phyloP scores from a whole-genome alignment of 2,797 vertebrate genomes.

The Saxicola maurus region DNA sequence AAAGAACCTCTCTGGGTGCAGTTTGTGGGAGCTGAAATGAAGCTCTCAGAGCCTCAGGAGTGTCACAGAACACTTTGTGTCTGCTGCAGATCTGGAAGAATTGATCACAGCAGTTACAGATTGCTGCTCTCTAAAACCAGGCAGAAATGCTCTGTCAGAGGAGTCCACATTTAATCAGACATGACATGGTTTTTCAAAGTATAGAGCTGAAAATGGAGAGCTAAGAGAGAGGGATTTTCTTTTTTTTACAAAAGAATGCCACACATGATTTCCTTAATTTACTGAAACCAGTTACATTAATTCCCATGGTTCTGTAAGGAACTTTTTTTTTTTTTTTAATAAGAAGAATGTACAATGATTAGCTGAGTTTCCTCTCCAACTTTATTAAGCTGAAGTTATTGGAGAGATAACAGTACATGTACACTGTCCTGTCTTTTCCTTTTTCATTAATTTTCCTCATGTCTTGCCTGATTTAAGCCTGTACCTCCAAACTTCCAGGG shows the following conservation, averaged over 20 bases:
- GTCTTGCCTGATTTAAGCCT: background rate
- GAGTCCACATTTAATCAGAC: background rate
- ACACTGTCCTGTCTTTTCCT: background rate
- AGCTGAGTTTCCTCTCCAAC: background rate
- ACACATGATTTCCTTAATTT: constrained; percentile 27
- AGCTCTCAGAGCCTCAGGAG: background rate
- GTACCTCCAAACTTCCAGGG: background rate
- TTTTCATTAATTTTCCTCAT: background rate
- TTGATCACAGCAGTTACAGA: background rate
- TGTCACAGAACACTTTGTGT: fast-evolving
- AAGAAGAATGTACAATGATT: background rate
- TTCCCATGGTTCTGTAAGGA: background rate
- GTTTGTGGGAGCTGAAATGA: background rate
- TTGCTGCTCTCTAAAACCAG: background rate
- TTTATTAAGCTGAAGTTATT: background rate
- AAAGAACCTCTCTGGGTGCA: background rate
- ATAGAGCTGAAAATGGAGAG: background rate
- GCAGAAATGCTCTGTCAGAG: background rate
- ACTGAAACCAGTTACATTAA: background rate
- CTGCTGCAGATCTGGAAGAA: background rate
- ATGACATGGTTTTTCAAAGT: background rate
- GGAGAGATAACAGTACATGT: background rate
- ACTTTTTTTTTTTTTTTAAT: background rate
- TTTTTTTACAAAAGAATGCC: background rate
- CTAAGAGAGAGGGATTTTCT: background rate